Evolutionary conservation across 2,113 vertebrate species (phyloP).

Genomic region (Bettongia penicillata): DNA sequence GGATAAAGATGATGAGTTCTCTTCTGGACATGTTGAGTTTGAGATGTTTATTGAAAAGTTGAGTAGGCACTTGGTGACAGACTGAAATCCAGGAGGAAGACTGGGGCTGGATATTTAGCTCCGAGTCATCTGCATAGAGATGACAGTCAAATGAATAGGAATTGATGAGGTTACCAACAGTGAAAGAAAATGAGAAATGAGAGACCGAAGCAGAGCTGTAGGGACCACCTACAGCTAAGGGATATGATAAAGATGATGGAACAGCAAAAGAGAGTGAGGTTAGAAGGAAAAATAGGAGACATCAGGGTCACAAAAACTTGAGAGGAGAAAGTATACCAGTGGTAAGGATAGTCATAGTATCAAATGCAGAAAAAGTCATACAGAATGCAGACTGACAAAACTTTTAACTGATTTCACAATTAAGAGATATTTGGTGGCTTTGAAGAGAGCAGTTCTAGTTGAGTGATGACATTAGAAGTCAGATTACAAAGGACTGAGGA

Average conservation of each 20-base stretch:
- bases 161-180: background rate
- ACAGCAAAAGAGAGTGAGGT: background rate
- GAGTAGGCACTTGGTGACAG: background rate
- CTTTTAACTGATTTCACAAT: background rate
- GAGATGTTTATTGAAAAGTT: background rate
- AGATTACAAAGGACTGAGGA: background rate
- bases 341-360: background rate
- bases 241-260: background rate
- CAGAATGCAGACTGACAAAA: background rate
- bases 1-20: background rate
- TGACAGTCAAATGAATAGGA: background rate
- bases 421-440: background rate
- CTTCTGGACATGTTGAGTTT: background rate
- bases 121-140: background rate
- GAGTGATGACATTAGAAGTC: background rate
- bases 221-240: background rate
- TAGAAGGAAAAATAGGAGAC: background rate
- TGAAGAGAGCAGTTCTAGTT: background rate
- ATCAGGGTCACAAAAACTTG: background rate
- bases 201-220: background rate
- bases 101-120: background rate
- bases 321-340: background rate
- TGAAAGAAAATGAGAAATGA: background rate
- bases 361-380: background rate
- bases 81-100: background rate